phyloP scores from a whole-genome alignment of 2,888 invertebrate genomes.

The Erannis defoliaria region DNA sequence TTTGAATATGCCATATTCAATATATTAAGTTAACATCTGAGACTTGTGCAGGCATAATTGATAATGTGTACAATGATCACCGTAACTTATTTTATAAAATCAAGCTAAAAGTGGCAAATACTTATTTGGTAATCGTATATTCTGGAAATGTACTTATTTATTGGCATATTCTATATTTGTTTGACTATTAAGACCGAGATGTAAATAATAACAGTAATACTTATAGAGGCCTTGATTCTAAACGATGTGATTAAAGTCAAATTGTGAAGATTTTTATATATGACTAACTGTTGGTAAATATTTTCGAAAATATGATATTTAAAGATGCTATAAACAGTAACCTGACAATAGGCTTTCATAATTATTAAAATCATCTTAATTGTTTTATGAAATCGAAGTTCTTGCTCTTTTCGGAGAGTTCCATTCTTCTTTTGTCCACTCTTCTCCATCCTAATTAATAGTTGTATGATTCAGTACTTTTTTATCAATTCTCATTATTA shows the following conservation, averaged over 20 bases:
- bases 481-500: neutral
- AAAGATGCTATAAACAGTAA: neutral
- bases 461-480: neutral
- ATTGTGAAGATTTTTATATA: slow-evolving; percentile 18
- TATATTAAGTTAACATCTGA: neutral
- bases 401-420: slow-evolving; percentile 13
- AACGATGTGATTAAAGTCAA: slow-evolving; percentile 37
- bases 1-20: slow-evolving; percentile 17
- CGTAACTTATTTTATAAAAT: neutral
- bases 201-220: slow-evolving; percentile 51
- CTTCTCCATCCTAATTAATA: neutral
- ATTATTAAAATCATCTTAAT: neutral
- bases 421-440: slow-evolving; percentile 5
- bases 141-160: slow-evolving; percentile 13
- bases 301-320: slow-evolving; percentile 24
- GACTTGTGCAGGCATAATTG: slow-evolving; percentile 16
- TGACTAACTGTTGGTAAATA: slow-evolving; percentile 3
- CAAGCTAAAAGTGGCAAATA: slow-evolving; percentile 4
- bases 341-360: neutral
- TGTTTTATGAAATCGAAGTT: neutral
- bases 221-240: slow-evolving; percentile 50
- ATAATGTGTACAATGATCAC: slow-evolving; percentile 6
- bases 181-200: slow-evolving; percentile 30
- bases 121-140: slow-evolving; percentile 4
- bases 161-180: slow-evolving; percentile 12